Evolutionary conservation across 2,797 vertebrate species (phyloP), one percentile per base, ranked within the genome.

Genomic region (Cirrhinus mrigala): DNA sequence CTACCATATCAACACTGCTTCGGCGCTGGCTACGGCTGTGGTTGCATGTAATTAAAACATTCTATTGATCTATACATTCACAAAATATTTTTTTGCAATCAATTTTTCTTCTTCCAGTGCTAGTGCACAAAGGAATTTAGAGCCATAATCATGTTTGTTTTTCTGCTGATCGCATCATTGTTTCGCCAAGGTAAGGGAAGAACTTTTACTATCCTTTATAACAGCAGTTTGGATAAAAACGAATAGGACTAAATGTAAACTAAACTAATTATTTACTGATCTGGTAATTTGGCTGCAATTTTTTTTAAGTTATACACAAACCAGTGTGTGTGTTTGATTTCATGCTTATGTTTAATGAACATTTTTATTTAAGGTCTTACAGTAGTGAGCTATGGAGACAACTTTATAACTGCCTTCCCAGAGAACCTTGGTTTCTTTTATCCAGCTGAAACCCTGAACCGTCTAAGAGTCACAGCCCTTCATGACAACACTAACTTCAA

Each of bases 391-490:
- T 70, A 79, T 1, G 94, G 94, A 15, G 48, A 1, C 3, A 12
- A 70, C 0, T 95, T 95, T 50, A 14, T 86, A 0, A 86, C 91
- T 0, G 93, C 86, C 27, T 95, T 95, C 68, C 94, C 93, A 0
- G 95, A 95, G 85, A 95, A 95, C 88, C 90, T 95, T 0, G 95
- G 93, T 64, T 89, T 84, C 56, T 96, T 93, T 83, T 60, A 93
- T 74, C 93, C 93, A 0, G 2, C 0, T 1, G 0, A 0, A 0
- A 0, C 87, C 1, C 0, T 0, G 0, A 90, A 89, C 87, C 0
- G 0, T 3, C 29, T 95, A 15, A 58, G 22, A 11, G 37, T 95
- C 83, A 93, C 87, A 0, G 89, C 92, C 5, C 6, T 95, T 3
- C 0, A 69, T 0, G 0, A 37, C 0, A 0, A 0, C 37, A 93